Percentiles rank a stretch among this genome's conserved stretches.
Evolutionary conservation across 2,113 vertebrate genomes (phyloP).

Genomic region (Nannobrachium achirus): DNA sequence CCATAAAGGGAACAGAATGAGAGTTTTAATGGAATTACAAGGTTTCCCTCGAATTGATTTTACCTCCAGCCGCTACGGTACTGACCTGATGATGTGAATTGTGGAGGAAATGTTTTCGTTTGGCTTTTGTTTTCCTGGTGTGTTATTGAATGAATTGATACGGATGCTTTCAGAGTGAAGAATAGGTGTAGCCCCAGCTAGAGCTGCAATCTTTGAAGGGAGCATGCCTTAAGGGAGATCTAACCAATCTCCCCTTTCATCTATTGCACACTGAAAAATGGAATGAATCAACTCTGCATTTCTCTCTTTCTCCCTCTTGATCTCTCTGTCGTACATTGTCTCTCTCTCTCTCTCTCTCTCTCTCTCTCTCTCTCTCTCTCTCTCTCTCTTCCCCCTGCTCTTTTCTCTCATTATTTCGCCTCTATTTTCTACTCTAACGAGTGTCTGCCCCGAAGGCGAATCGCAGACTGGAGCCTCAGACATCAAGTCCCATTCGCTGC

Average conservation of each 20-base stretch:
- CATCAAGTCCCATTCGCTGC: conserved; percentile 70
- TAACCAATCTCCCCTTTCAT: conserved; percentile 40
- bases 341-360: conserved; percentile 10
- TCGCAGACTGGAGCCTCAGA: conserved; percentile 60
- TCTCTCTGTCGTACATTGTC: too few species aligned
- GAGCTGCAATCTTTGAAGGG: conserved; percentile 44
- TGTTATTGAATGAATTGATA: conserved; percentile 35
- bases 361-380: conserved; percentile 2
- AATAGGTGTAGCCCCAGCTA: conserved; percentile 42
- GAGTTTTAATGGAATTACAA: neutral
- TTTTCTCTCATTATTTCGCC: conserved; percentile 37
- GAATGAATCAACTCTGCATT: conserved; percentile 48
- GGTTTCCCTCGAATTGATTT: neutral
- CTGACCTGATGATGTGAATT: too few species aligned
- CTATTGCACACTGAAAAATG: conserved; percentile 25
- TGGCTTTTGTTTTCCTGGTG: conserved; percentile 2
- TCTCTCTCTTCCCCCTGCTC: conserved; percentile 9
- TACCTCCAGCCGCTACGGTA: conserved; percentile 9
- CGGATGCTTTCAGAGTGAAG: conserved; percentile 32
- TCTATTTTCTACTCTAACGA: conserved; percentile 65
- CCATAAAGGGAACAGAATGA: too few species aligned
- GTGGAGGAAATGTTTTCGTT: neutral
- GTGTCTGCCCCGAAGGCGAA: conserved; percentile 67
- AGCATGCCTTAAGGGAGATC: conserved; percentile 36
- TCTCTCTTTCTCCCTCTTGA: neutral